Evolutionary conservation across 1,140 invertebrate species (phyloP).

Genomic region (Hydropsyche tenuis): DNA sequence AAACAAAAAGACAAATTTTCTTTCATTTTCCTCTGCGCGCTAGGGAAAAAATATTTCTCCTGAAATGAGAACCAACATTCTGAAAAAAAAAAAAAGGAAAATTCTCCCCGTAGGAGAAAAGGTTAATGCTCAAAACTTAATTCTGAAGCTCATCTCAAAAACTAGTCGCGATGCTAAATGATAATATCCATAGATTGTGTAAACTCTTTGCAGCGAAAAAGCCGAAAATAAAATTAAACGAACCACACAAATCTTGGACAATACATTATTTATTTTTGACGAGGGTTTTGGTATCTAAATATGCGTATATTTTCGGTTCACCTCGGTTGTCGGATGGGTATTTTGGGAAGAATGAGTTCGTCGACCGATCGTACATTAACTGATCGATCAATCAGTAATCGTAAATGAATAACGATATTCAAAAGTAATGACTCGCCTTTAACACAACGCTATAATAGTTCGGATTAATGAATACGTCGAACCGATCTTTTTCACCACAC

Average conservation of each 20-base stretch:
- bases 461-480: slow-evolving; percentile 9
- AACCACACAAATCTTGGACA: too few species aligned
- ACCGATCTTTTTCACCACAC: too few species aligned
- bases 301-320: background rate
- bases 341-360: background rate
- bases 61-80: slow-evolving; percentile 9
- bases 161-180: slow-evolving; percentile 10
- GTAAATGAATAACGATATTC: slow-evolving; percentile 15
- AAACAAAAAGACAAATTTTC: slow-evolving; percentile 39
- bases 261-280: too few species aligned
- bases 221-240: too few species aligned
- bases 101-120: background rate
- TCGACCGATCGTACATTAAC: slow-evolving; percentile 3
- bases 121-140: slow-evolving; percentile 16
- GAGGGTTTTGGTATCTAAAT: background rate
- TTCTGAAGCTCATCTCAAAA: slow-evolving; percentile 10
- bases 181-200: slow-evolving; percentile 8
- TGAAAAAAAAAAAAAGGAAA: background rate
- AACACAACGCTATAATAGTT: slow-evolving; percentile 6
- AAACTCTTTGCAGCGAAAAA: too few species aligned
- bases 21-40: slow-evolving; percentile 22
- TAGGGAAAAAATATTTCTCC: slow-evolving; percentile 5
- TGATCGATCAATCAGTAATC: slow-evolving; percentile 17
- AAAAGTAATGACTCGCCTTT: slow-evolving; percentile 8
- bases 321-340: too few species aligned